These are phyloP conservation scores for Papilio helenus DNA, from an alignment of 1,140 invertebrate genomes.

Conservation along the genomic window DNA sequence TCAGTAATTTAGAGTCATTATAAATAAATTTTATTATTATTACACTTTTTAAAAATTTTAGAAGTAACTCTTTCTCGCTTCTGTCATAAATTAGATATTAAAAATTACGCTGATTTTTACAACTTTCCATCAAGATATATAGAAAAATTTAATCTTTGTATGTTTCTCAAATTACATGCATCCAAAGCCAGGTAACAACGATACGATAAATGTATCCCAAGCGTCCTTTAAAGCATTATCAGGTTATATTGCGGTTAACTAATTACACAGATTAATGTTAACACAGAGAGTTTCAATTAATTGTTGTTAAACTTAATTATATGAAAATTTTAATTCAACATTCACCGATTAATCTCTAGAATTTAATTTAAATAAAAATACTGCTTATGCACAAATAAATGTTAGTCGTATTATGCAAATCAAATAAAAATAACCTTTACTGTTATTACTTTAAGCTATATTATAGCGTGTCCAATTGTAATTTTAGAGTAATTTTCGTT, in stretches of 20 bases:
- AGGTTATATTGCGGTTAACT: slow-evolving; percentile 3
- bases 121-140: neutral
- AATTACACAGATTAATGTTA: neutral
- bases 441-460: neutral
- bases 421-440: slow-evolving; percentile 18
- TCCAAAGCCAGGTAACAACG: neutral
- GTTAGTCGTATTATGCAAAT: neutral
- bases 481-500: slow-evolving; percentile 34
- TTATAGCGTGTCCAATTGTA: slow-evolving; percentile 1
- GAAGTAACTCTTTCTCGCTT: too few species aligned
- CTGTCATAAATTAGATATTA: too few species aligned
- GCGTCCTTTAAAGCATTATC: neutral
- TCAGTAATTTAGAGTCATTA: too few species aligned
- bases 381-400: neutral
- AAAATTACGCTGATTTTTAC: too few species aligned
- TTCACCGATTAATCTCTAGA: neutral
- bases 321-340: neutral
- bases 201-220: neutral
- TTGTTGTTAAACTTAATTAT: neutral
- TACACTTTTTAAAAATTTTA: too few species aligned
- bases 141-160: neutral
- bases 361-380: neutral
- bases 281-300: neutral
- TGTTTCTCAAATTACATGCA: neutral
- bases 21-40: too few species aligned